Evolutionary conservation across 2,888 invertebrate species (phyloP).

Genomic region (Cotesia congregata): DNA sequence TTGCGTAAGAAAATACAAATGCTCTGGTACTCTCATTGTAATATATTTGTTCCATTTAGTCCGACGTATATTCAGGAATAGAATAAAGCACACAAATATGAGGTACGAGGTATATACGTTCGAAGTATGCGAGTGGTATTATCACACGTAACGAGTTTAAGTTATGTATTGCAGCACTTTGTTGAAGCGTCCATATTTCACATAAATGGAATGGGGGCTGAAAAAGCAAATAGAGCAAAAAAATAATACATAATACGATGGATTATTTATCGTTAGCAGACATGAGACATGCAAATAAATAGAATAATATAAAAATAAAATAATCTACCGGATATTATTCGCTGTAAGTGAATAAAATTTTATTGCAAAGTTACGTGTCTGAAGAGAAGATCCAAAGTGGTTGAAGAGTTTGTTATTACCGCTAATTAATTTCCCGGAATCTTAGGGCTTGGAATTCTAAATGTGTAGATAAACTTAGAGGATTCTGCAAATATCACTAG

Average conservation of each 20-base stretch:
- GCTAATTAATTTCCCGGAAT: no score
- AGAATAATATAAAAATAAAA: background rate
- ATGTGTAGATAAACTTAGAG: no score
- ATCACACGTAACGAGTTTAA: background rate
- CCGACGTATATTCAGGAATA: no score
- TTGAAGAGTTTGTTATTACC: no score
- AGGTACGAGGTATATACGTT: background rate
- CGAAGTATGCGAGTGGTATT: background rate
- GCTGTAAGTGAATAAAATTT: background rate
- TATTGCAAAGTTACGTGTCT: background rate
- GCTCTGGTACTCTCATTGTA: background rate
- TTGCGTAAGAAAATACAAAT: conserved; percentile 1
- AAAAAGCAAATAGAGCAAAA: background rate
- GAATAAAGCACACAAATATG: no score
- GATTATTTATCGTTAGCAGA: background rate
- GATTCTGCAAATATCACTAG: background rate
- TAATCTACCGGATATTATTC: background rate
- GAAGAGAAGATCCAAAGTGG: no score
- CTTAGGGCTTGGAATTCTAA: no score
- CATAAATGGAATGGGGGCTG: background rate
- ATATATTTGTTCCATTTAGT: background rate
- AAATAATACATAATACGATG: background rate
- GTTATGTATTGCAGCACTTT: background rate
- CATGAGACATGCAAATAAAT: background rate
- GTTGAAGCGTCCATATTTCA: background rate